Conservation (phyloP, 2,888 invertebrate species). For the Rhynchonema sp. region DNA sequence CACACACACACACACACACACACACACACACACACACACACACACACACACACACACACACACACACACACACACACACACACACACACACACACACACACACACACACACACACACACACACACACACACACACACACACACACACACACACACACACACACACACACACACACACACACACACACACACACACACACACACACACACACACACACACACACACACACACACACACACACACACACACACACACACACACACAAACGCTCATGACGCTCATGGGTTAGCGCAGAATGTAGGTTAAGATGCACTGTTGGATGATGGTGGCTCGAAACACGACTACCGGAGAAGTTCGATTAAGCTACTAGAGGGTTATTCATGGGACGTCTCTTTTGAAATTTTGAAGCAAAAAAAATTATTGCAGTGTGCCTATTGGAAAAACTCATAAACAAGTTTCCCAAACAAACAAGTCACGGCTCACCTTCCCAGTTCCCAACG, state of each 20-base stretch:
- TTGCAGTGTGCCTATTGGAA: no score
- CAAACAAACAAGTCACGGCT: no score
- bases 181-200: background rate
- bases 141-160: background rate
- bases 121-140: slow-evolving; percentile 1
- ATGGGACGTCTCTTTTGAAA: no score
- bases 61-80: background rate
- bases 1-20: background rate
- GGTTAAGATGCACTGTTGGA: no score
- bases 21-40: background rate
- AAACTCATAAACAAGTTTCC: no score
- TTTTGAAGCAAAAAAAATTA: no score
- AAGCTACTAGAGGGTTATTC: no score
- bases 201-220: background rate
- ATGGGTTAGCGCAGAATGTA: no score
- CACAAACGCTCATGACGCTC: background rate
- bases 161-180: background rate
- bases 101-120: background rate
- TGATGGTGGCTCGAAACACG: no score
- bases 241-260: background rate
- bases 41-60: background rate
- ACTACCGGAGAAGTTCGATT: no score
- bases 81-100: background rate
- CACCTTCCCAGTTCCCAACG: no score
- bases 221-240: background rate